phyloP scores from a whole-genome alignment of 2,888 invertebrate genomes.

The Epinotia ramella region DNA sequence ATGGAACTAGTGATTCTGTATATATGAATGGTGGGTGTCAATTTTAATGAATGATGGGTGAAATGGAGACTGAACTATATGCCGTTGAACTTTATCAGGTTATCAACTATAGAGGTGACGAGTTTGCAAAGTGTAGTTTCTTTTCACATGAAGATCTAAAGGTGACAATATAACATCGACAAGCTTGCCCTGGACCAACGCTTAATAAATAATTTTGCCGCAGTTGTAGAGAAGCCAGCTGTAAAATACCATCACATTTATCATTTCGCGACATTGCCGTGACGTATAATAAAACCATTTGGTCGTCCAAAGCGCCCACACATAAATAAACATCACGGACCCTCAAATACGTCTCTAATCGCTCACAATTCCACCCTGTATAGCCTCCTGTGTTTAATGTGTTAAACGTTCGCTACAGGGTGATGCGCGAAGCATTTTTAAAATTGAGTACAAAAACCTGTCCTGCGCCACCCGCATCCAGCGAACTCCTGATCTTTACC shows the following conservation, averaged over 20 bases:
- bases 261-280: conserved; percentile 16
- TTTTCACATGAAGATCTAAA: background rate
- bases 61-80: no score
- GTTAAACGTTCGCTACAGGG: conserved; percentile 22
- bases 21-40: no score
- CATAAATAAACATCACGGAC: conserved; percentile 42
- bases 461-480: no score
- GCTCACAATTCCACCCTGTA: conserved; percentile 32
- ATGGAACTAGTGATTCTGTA: no score
- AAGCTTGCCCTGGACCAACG: background rate
- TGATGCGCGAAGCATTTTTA: background rate
- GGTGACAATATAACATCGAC: background rate
- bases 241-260: conserved; percentile 18
- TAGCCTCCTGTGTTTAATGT: conserved; percentile 31
- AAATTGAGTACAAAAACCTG: background rate
- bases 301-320: conserved; percentile 50
- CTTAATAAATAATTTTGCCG: background rate
- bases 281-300: conserved; percentile 36
- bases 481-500: no score
- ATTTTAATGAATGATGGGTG: no score
- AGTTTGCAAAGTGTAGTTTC: background rate
- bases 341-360: conserved; percentile 58
- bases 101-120: no score
- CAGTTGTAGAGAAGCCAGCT: background rate
- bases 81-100: no score